A percentile compares a stretch with the other conserved stretches of the same genome.
These are phyloP conservation scores for Halcyon badia DNA, from an alignment of 2,797 vertebrate genomes.

Conservation along the genomic window DNA sequence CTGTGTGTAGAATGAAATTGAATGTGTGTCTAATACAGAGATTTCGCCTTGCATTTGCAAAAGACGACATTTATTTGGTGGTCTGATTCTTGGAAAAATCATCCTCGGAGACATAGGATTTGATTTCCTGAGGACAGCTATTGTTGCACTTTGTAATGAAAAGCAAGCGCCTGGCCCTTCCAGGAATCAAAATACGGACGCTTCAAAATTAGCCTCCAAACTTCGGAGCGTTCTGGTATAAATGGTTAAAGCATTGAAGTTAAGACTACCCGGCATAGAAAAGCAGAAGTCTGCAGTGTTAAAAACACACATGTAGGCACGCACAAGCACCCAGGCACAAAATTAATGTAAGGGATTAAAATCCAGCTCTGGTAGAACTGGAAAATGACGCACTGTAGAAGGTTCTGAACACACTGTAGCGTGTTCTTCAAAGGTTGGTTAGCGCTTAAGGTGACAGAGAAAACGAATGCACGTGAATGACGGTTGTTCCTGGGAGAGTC, in stretches of 20 bases:
- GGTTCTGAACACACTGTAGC: neutral
- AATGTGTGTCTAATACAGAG: conserved; percentile 47
- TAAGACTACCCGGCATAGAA: neutral
- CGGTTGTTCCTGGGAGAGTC: conserved; percentile 36
- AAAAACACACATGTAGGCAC: neutral
- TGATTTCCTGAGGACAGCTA: conserved; percentile 47
- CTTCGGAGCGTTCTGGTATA: neutral
- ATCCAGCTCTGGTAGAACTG: conserved; percentile 21
- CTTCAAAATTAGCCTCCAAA: conserved; percentile 34
- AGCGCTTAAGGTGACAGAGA: conserved; percentile 52
- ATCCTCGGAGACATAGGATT: conserved; percentile 32
- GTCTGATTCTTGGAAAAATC: conserved; percentile 58
- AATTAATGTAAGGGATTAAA: conserved; percentile 21
- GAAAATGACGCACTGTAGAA: neutral
- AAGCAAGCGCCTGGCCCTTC: conserved; percentile 45
- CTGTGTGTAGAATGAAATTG: conserved; percentile 49
- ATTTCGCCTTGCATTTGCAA: conserved; percentile 37
- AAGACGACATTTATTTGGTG: conserved; percentile 40
- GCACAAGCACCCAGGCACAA: neutral
- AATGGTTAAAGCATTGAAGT: neutral
- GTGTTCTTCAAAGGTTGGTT: conserved; percentile 17
- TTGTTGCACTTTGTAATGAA: conserved; percentile 37
- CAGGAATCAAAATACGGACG: neutral
- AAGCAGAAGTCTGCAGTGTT: neutral
- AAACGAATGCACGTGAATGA: conserved; percentile 26